A percentile compares a stretch with the other conserved stretches of the same genome.
These are phyloP conservation scores for Drosophila lacteicornis DNA, from an alignment of 1,140 invertebrate species.

Conservation along the genomic window DNA sequence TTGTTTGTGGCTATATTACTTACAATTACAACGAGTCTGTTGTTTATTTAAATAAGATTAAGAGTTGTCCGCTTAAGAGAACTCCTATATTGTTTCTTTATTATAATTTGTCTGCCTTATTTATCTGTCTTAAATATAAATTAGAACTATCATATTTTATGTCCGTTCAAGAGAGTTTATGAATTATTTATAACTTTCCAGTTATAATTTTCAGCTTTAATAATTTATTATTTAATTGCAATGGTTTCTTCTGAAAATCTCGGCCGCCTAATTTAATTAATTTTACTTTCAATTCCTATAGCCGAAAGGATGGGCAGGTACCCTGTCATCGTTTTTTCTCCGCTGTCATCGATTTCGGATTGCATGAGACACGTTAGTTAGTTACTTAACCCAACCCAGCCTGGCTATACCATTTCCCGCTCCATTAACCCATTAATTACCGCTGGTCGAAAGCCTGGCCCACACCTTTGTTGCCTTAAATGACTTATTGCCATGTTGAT, in stretches of 20 bases:
- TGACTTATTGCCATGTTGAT: constrained; percentile 7
- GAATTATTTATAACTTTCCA: neutral
- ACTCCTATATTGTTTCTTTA: too few relatives aligned
- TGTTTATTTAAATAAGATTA: neutral
- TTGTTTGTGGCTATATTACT: too few relatives aligned
- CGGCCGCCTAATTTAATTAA: neutral
- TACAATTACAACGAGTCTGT: neutral
- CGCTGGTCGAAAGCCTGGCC: constrained; percentile 16
- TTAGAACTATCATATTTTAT: neutral
- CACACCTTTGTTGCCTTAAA: constrained; percentile 2
- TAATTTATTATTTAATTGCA: neutral
- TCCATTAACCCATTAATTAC: constrained; percentile 37
- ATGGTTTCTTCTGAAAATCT: neutral
- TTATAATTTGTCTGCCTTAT: too few relatives aligned
- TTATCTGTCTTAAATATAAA: too few relatives aligned
- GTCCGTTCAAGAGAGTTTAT: neutral
- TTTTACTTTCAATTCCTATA: neutral
- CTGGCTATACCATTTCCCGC: constrained; percentile 14
- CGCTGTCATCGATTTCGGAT: constrained; percentile 45
- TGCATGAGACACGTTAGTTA: constrained; percentile 48
- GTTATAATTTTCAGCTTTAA: neutral
- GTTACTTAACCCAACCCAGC: constrained; percentile 37
- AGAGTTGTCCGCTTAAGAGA: neutral
- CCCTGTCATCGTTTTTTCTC: constrained; percentile 19
- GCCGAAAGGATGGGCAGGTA: neutral